Evolutionary conservation across 1,140 invertebrate species (phyloP), one percentile per base, ranked within the genome.

Genomic region (Zaprionus ornatus): DNA sequence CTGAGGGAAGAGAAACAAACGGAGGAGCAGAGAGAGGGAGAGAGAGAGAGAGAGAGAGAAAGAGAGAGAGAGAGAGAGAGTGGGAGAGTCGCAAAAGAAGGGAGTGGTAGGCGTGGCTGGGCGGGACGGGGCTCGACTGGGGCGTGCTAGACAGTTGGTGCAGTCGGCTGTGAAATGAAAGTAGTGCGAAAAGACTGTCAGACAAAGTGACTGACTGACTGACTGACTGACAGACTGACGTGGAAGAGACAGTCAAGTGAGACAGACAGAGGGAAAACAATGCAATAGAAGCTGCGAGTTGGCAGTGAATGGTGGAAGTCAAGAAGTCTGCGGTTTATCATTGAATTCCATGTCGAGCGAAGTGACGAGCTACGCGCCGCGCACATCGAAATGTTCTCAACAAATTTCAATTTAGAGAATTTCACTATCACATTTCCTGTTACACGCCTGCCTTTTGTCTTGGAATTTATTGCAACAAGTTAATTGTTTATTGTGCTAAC

Each of bases 81-180:
- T 6, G 12, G 37, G 37, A 40, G 29, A 32, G 29, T 29, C 29
- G 29, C 9, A 29, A 29, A 9, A 9, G 25, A 27, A 27, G 25
- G 6, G n/a, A 45, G 40, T 45, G 40, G 6, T 45, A 17, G 40
- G 40, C 40, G 40, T 19, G n/a, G 45, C 19, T 50, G 45, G 45
- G 45, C 45, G 3, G 17, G 7, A 50, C 10, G 17, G 42, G 17
- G 42, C 42, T 19, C 1, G 42, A 9, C 17, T 21, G 45, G 19
- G 45, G 45, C 21, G 10, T 50, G 19, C 45, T 50, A 23, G 17
- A 50, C 45, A 21, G 45, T 23, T 32, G 35, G 68, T 64, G 75
- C 80, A 76, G 64, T 82, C 63, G 76, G 48, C 82, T 82, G 76
- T 86, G 69, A 86, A 86, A 87, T 79, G 76, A 82, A 82, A 87